Evolutionary conservation across 1,140 invertebrate genomes (phyloP), one percentile per base, ranked within the genome.

Genomic region (Condylostylus longicornis): DNA sequence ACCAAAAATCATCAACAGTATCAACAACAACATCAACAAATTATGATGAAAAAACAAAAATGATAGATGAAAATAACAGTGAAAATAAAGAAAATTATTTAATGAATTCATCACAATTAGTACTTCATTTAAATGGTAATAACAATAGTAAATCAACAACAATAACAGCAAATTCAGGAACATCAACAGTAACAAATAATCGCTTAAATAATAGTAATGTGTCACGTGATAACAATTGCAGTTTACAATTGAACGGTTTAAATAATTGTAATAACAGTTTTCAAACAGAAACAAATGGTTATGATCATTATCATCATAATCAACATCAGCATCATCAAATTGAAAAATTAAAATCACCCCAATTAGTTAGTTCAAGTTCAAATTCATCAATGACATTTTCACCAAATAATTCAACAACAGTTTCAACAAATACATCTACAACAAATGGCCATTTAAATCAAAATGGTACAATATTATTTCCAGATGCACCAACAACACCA

Each of bases 401-500:
- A 38, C 34, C 13, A 15, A 29, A 22, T 25, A 27, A 15, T 36
- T 35, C 27, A 14, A 14, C 29, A 10, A 14, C 29, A 37, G 18
- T 13, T 18, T 19, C 13, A 25, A 28, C 22, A 43, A 13, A 25
- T 25, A 31, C 25, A 42, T 25, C 22, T 25, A 36, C 18, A 19
- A 28, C 32, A 41, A 18, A 10, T 37, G 35, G 14, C 29, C 18
- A 25, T 25, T 17, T 10, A 38, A 17, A 22, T 23, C 34, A 20
- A 25, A 41, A 29, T 25, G 14, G 31, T 18, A 1, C 38, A 35
- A 17, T 44, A 62, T 27, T 69, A 33, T 70, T 64, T 43, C 69
- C 68, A 19, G 69, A 71, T 50, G 70, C 69, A 18, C 70, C 70
- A 42, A 70, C 69, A 44, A 72, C 69, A 33, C 69, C 69, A 40